Percentiles rank a stretch among this genome's conserved stretches.
phyloP scores from a whole-genome alignment of 2,113 vertebrate genomes.

The Chaetodon auriga region DNA sequence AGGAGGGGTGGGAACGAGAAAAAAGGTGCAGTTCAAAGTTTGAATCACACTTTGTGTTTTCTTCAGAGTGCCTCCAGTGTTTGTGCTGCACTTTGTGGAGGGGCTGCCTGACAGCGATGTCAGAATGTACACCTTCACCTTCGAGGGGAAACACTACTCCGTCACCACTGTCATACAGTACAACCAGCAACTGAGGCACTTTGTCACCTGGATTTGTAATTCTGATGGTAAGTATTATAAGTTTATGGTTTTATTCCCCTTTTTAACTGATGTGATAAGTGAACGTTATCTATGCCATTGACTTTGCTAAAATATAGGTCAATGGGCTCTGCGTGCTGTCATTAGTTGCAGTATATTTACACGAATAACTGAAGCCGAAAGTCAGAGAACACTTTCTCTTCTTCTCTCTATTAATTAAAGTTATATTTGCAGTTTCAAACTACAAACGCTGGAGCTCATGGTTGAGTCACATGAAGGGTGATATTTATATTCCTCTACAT shows the following conservation, averaged over 20 bases:
- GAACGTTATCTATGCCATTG: neutral
- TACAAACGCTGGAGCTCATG: neutral
- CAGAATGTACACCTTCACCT: constrained; percentile 85
- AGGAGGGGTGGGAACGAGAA: neutral
- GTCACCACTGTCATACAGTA: constrained; percentile 90
- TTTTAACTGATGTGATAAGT: neutral
- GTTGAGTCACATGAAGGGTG: neutral
- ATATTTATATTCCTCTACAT: neutral
- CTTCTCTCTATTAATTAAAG: neutral
- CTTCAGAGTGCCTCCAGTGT: constrained; percentile 86
- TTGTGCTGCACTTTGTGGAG: constrained; percentile 92
- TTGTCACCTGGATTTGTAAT: constrained; percentile 89
- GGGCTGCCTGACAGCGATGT: constrained; percentile 89
- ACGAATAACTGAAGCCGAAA: neutral
- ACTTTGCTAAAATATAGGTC: neutral
- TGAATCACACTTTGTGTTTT: constrained; percentile 41
- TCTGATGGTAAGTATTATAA: constrained; percentile 86
- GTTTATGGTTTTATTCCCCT: neutral
- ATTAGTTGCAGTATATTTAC: neutral
- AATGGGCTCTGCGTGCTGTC: neutral
- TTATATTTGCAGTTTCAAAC: neutral
- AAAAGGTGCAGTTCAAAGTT: neutral
- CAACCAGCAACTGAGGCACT: constrained; percentile 84
- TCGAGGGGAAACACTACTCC: constrained; percentile 83
- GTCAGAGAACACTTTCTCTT: neutral